phyloP scores from a whole-genome alignment of 2,888 invertebrate genomes.

The Tricholauxania praeusta region DNA sequence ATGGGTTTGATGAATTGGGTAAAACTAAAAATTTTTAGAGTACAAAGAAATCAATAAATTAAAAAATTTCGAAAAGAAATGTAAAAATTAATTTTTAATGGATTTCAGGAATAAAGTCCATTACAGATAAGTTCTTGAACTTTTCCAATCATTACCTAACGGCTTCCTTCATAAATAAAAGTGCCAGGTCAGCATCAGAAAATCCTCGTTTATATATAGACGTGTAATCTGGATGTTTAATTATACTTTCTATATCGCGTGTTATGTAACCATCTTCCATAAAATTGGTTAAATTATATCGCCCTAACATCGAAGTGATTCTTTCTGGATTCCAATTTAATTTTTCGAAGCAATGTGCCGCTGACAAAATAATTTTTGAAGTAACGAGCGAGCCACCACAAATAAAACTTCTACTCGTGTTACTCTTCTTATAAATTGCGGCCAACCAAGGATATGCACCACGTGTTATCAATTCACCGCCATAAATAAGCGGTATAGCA shows the following conservation, averaged over 20 bases:
- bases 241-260: slow-evolving; percentile 53
- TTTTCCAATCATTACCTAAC: slow-evolving; percentile 50
- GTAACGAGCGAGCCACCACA: slow-evolving; percentile 64
- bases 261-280: slow-evolving; percentile 49
- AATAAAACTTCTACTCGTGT: slow-evolving; percentile 58
- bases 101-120: too few relatives aligned
- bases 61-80: too few relatives aligned
- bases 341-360: slow-evolving; percentile 70
- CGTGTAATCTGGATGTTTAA: slow-evolving; percentile 67
- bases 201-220: slow-evolving; percentile 44
- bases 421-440: slow-evolving; percentile 69
- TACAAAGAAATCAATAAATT: too few relatives aligned
- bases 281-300: slow-evolving; percentile 59
- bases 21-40: too few relatives aligned
- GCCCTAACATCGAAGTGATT: slow-evolving; percentile 65
- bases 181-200: slow-evolving; percentile 70
- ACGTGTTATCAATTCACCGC: slow-evolving; percentile 48
- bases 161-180: slow-evolving; percentile 64
- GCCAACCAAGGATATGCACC: slow-evolving; percentile 78
- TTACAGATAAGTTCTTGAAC: too few relatives aligned
- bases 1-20: too few relatives aligned
- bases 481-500: slow-evolving; percentile 44
- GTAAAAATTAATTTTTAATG: too few relatives aligned
- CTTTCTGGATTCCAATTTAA: slow-evolving; percentile 49
- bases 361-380: too few relatives aligned